Base-by-base conservation (phyloP, 2,113 vertebrate genomes). In the Solea senegalensis region DNA sequence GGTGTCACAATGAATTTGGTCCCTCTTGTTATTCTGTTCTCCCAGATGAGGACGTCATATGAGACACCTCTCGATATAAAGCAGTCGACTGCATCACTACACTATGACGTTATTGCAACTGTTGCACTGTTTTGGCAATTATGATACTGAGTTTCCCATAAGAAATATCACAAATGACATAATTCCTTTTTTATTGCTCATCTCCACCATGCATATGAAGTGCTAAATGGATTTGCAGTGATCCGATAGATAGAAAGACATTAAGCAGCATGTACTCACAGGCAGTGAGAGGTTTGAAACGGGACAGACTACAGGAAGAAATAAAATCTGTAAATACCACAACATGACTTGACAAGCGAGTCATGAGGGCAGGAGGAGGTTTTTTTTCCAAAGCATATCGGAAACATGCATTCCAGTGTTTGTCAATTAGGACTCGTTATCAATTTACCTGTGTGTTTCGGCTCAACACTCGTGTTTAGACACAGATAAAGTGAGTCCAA, bases 311-410 rank as follows among this genome's bases (percentile, higher is more conserved):
- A 77, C 67, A 69, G 73, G 74, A 87, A 81, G 69, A 26, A 77
- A 89, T 88, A 74, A 86, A 88, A 86, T 80, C 69, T 79, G 88
- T 90, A 92, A 93, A 93, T 93, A 90, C 92, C 90, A 89, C 86
- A 74, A 91, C 93, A 87, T 91, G 91, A 93, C 88, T 83, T 90
- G 90, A 93, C 93, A 92, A 87, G 92, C 50, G 80, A 75, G 72
- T 86, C 82, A 83, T 85, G 83, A 87, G 86, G 80, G 77, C 86
- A 77, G 77, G 81, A 91, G 87, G 87, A 68, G 57, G 70, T 78
- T 75, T 85, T 66, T 6, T 39, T 40, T 21, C 90, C 84, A 81
- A 72, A 86, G 87, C 88, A 86, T 69, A 90, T 83, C 60, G 56
- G 78, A 89, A 91, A 88, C 84, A 76, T 45, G 26, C 86, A 90